Evolutionary conservation across 2,113 vertebrate genomes (phyloP).

Genomic region (Centrocercus urophasianus): DNA sequence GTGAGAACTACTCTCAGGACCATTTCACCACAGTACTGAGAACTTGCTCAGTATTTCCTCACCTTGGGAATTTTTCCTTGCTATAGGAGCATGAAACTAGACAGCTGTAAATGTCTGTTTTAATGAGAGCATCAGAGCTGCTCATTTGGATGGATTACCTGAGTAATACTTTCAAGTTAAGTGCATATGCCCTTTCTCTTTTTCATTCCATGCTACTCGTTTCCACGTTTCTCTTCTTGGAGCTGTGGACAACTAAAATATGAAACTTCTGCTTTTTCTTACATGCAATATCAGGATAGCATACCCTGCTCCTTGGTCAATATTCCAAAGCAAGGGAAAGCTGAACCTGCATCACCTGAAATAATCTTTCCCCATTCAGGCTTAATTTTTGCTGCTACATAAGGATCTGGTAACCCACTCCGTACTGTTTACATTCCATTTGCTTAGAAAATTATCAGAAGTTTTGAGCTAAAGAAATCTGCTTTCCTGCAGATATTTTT

Average conservation of each 20-base stretch:
- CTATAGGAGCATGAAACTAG: background rate
- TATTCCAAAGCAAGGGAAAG: background rate
- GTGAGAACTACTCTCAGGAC: background rate
- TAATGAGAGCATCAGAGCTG: background rate
- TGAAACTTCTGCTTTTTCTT: background rate
- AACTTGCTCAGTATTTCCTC: background rate
- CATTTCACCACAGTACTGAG: background rate
- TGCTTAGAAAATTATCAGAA: background rate
- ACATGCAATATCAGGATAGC: fast-evolving
- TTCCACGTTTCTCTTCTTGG: background rate
- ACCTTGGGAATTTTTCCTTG: background rate
- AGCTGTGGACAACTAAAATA: background rate
- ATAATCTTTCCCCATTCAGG: background rate
- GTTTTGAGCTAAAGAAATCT: background rate
- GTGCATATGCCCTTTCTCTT: background rate
- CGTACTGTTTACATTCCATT: background rate
- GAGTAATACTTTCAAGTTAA: background rate
- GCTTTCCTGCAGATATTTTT: background rate
- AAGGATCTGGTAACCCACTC: background rate
- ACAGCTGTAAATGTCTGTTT: background rate
- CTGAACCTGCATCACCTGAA: background rate
- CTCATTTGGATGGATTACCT: background rate
- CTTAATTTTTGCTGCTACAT: background rate
- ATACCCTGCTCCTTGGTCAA: background rate
- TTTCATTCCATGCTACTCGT: background rate